Percentiles rank a stretch among this genome's conserved stretches.
Conservation (phyloP, 2,113 vertebrate species). For the Pteronura brasiliensis region DNA sequence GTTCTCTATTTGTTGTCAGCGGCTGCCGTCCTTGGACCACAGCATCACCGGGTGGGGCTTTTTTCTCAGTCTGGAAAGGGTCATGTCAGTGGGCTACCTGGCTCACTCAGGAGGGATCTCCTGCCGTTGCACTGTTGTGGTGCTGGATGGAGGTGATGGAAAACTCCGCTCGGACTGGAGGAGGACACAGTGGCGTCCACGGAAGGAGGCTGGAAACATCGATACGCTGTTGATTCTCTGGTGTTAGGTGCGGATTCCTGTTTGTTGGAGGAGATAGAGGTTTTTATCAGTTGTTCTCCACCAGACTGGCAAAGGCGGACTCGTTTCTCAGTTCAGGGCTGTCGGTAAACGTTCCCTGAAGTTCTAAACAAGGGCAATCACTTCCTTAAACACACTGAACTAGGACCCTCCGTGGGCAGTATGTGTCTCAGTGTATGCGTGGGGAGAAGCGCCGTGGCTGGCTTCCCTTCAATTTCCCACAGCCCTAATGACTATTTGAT, state of each 20-base stretch:
- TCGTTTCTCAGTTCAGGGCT: conserved; percentile 25
- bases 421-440: not conserved
- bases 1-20: not conserved
- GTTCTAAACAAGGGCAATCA: conserved; percentile 33
- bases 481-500: not conserved
- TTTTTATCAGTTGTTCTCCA: conserved; percentile 9
- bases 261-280: not conserved
- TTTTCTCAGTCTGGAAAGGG: not conserved
- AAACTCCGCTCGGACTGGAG: not conserved
- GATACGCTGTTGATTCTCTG: conserved; percentile 29
- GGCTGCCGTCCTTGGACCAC: conserved; percentile 19
- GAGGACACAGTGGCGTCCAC: not conserved
- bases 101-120: not conserved
- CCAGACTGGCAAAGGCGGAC: conserved; percentile 9
- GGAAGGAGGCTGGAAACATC: not conserved
- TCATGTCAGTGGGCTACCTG: not conserved
- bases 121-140: not conserved
- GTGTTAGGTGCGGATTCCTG: conserved; percentile 46
- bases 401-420: not conserved
- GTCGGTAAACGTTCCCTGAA: conserved; percentile 19
- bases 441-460: not conserved
- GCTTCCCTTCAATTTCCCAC: not conserved
- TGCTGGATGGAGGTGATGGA: not conserved
- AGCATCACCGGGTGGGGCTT: not conserved
- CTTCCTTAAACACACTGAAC: not conserved